Conservation (phyloP, 2,113 vertebrate species). For the Copsychus sechellarum region DNA sequence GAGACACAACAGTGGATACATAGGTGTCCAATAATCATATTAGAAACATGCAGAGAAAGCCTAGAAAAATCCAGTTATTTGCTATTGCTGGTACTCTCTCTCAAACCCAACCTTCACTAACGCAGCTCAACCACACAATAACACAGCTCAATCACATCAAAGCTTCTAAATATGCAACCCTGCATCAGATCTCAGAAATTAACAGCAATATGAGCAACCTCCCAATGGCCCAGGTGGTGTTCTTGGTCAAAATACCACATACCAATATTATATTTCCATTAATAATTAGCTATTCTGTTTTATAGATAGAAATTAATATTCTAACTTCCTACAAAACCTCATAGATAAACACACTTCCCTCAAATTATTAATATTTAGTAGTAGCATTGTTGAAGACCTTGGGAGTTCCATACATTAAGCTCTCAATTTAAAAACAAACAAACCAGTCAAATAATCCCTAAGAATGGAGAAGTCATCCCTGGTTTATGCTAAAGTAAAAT, state of each 20-base stretch:
- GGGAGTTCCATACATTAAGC: neutral
- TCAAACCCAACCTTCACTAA: neutral
- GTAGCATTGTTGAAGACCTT: neutral
- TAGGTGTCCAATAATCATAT: neutral
- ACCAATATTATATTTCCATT: neutral
- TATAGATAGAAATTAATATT: neutral
- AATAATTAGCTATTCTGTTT: neutral
- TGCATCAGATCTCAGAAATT: neutral
- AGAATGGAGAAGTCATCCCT: neutral
- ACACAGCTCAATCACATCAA: neutral
- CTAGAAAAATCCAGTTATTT: neutral
- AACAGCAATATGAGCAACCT: neutral
- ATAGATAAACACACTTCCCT: neutral
- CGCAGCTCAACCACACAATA: neutral
- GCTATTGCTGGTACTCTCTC: neutral
- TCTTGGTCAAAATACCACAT: neutral
- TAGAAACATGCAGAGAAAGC: neutral
- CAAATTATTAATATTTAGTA: neutral
- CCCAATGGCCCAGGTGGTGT: neutral
- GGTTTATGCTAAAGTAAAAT: neutral
- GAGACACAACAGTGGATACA: neutral
- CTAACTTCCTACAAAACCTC: neutral
- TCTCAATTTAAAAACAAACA: neutral
- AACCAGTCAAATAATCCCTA: neutral
- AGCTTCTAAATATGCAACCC: neutral